Evolutionary conservation across 2,797 vertebrate genomes (phyloP).

Genomic region (Gymnocypris eckloni): DNA sequence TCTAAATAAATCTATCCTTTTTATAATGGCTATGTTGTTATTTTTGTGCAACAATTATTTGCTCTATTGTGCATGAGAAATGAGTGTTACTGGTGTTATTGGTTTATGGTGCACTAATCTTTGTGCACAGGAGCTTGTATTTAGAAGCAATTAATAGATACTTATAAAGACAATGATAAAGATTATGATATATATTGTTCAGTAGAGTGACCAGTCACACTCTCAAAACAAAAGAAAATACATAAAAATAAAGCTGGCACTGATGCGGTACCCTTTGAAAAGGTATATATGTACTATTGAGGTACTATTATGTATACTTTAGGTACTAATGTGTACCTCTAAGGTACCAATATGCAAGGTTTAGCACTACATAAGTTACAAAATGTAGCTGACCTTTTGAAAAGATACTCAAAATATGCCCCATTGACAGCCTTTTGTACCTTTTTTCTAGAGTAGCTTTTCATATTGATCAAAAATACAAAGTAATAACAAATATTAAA

Average conservation of each 20-base stretch:
- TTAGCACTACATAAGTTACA: neutral
- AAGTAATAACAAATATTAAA: neutral
- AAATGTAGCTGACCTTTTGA: neutral
- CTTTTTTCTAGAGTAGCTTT: neutral
- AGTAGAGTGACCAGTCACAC: neutral
- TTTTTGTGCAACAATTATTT: slow-evolving; percentile 6
- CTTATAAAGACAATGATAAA: neutral
- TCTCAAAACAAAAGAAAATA: neutral
- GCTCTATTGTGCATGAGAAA: neutral
- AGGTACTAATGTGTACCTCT: neutral
- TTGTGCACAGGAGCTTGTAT: neutral
- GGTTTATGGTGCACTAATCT: neutral
- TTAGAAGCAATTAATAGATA: neutral
- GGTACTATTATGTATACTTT: neutral
- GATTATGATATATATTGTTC: neutral
- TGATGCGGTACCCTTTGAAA: neutral
- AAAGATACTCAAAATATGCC: neutral
- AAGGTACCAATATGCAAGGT: neutral
- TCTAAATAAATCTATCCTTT: slow-evolving; percentile 62
- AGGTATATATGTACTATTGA: neutral
- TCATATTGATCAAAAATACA: neutral
- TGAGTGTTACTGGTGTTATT: neutral
- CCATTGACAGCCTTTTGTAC: too few species aligned
- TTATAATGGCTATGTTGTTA: slow-evolving; percentile 27
- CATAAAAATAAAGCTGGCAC: too few species aligned